Base-by-base conservation (phyloP, 2,113 vertebrate genomes). In the Ictalurus punctatus region DNA sequence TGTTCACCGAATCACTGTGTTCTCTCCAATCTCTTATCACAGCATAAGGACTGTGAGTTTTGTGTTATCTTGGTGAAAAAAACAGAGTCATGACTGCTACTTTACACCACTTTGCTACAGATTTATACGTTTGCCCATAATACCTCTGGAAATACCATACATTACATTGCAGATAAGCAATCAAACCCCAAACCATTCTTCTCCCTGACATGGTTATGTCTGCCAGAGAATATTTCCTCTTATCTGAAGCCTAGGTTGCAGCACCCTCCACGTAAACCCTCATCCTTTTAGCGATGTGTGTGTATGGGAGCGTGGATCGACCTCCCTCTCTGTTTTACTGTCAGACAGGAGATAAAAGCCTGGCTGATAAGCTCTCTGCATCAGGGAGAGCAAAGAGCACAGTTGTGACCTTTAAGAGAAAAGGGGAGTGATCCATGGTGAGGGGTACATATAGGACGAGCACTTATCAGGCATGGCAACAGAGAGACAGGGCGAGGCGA, bases 361-460 rank as follows among this genome's bases (percentile, higher is more conserved):
- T 71, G 80, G 78, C 76, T 86, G 89, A 88, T 91, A 86, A 79
- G 90, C 90, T 84, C 56, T 58, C 79, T 25, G 16, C 9, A 65
- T 56, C 5, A 21, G 65, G 85, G 59, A 25, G 87, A 56, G 65
- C 40, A 48, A 78, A 48, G 88, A 56, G 74, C 88, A 67, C 67
- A 89, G 86, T 89, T 89, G 83, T 90, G 91, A 92, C 91, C 91
- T 92, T 92, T 92, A 90, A 86, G 89, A 90, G 90, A 89, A 89
- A 90, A 80, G 80, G 76, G 69, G 89, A 69, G 87, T 86, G 84
- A 90, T 90, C 84, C 86, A 83, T 71, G 54, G 88, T 87, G 90
- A 86, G 86, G 86, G 86, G 71, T 85, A 58, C 52, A 80, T 89
- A 84, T 85, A 87, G 90, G 86, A 88, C 73, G 71, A 84, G 67